These are phyloP conservation scores for Fissipunctia ypsillon DNA, from an alignment of 2,888 invertebrate species.

Conservation along the genomic window DNA sequence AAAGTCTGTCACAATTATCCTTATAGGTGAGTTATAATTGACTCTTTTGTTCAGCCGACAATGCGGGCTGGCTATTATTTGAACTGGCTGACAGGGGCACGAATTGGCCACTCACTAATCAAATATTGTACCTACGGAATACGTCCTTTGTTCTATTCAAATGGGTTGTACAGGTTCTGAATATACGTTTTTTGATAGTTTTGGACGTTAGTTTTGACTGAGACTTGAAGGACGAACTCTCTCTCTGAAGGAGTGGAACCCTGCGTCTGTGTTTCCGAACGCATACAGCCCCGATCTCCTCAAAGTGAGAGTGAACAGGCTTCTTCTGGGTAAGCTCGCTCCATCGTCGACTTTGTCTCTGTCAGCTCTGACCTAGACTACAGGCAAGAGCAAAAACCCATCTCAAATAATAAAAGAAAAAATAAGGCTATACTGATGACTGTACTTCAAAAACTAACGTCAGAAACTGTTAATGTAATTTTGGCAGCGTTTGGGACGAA, in stretches of 20 bases:
- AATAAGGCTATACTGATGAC: too few relatives aligned
- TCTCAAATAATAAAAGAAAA: too few relatives aligned
- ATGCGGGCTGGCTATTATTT: conserved; percentile 34
- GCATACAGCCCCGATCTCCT: too few relatives aligned
- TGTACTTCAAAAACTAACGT: background rate
- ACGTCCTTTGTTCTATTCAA: conserved; percentile 39
- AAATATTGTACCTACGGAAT: conserved; percentile 39
- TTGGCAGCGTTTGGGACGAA: too few relatives aligned
- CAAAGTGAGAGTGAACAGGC: too few relatives aligned
- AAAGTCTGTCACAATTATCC: conserved; percentile 58
- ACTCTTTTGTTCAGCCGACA: conserved; percentile 57
- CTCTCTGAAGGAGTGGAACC: too few relatives aligned
- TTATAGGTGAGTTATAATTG: conserved; percentile 66
- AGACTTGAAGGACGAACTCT: too few relatives aligned
- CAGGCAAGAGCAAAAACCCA: too few relatives aligned
- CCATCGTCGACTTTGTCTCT: too few relatives aligned
- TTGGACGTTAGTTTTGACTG: background rate
- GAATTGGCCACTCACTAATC: conserved; percentile 41
- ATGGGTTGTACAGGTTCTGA: conserved; percentile 18
- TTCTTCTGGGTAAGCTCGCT: too few relatives aligned
- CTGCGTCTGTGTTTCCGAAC: too few relatives aligned
- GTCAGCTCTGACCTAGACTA: too few relatives aligned
- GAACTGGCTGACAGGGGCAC: conserved; percentile 24
- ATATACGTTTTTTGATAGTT: background rate
- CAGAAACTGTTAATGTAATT: background rate